phyloP scores from a whole-genome alignment of 2,888 invertebrate species.

The Philonicus albiceps region DNA sequence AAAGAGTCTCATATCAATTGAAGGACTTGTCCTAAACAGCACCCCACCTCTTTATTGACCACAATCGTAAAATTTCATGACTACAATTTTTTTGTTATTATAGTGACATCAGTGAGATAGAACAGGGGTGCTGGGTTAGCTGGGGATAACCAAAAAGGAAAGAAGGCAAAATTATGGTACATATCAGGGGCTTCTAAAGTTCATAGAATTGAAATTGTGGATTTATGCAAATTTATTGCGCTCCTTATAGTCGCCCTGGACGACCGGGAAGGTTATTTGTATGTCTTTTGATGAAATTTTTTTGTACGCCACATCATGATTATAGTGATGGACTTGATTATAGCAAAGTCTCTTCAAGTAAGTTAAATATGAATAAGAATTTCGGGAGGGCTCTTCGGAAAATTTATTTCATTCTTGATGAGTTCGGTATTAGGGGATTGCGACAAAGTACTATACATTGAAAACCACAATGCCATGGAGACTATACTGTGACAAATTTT shows the following conservation, averaged over 20 bases:
- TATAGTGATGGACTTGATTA: background rate
- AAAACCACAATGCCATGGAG: background rate
- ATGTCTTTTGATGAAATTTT: background rate
- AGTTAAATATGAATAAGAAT: background rate
- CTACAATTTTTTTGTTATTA: background rate
- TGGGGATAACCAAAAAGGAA: background rate
- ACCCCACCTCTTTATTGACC: background rate
- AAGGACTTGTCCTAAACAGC: background rate
- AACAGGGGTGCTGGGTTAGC: background rate
- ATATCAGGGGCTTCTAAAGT: background rate
- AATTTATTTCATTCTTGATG: background rate
- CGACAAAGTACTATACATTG: background rate
- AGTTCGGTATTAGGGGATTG: background rate
- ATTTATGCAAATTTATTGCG: conserved; percentile 21
- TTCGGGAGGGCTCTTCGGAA: background rate
- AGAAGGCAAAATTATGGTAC: background rate
- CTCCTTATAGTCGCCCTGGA: background rate
- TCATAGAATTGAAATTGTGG: background rate
- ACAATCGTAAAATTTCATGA: background rate
- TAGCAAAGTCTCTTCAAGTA: background rate
- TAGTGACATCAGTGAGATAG: background rate
- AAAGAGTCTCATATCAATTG: background rate
- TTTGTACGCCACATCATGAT: background rate
- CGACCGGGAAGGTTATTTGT: background rate
- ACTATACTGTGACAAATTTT: background rate